These are phyloP conservation scores for Rallus crepitans DNA, from an alignment of 2,797 vertebrate species.

Conservation along the genomic window DNA sequence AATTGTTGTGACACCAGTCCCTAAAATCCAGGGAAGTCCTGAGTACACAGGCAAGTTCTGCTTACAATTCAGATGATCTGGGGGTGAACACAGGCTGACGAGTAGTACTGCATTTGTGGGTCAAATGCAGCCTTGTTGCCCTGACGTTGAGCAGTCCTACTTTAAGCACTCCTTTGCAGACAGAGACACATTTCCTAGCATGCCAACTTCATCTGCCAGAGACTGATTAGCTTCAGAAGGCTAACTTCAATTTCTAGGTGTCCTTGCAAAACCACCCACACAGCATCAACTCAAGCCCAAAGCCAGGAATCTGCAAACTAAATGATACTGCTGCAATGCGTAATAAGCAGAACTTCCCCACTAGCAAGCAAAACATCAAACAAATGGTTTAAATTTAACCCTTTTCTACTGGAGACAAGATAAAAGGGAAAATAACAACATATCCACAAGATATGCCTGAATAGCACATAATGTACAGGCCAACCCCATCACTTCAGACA, in stretches of 20 bases:
- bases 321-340: not conserved
- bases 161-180: not conserved
- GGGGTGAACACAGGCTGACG: not conserved
- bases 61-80: accelerated
- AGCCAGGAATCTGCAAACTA: not conserved
- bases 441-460: not conserved
- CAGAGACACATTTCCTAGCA: not conserved
- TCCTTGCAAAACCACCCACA: not conserved
- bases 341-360: not conserved
- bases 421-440: not conserved
- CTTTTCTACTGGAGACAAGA: not conserved
- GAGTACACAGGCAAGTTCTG: not conserved
- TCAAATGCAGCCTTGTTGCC: not conserved
- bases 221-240: not conserved
- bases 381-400: not conserved
- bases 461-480: not conserved
- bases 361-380: not conserved
- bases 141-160: not conserved
- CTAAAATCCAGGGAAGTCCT: not conserved
- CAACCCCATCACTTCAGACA: not conserved
- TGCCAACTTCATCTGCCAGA: not conserved
- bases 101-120: not conserved
- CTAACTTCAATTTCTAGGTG: not conserved
- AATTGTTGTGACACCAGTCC: not conserved
- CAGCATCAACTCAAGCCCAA: not conserved